A percentile compares a stretch with the other conserved stretches of the same genome.
These are phyloP conservation scores for Anas flavirostris DNA, from an alignment of 2,797 vertebrate species.

Conservation along the genomic window DNA sequence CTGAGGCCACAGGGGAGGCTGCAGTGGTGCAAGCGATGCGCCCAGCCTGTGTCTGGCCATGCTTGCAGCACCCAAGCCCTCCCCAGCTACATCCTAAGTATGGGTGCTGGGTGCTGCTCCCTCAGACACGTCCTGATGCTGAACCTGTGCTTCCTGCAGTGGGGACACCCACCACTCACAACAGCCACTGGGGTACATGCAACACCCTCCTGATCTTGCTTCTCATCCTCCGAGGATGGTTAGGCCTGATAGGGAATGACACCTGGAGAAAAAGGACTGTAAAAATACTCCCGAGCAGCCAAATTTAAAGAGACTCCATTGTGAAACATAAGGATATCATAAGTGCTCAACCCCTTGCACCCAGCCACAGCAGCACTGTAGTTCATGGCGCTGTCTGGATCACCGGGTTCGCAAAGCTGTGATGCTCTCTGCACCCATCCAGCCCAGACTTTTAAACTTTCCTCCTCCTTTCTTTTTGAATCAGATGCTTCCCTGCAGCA, in stretches of 20 bases:
- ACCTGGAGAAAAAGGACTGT: background rate
- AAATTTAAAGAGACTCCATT: background rate
- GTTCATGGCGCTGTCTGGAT: background rate
- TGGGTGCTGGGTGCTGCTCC: background rate
- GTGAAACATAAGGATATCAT: background rate
- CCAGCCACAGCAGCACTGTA: fast-evolving
- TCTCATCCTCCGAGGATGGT: background rate
- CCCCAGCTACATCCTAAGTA: background rate
- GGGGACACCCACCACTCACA: background rate
- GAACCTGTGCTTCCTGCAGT: background rate
- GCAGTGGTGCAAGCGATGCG: background rate
- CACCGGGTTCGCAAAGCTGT: background rate
- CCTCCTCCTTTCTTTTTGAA: background rate
- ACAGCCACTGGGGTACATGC: background rate
- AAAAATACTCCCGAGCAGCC: background rate
- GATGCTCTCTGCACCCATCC: background rate
- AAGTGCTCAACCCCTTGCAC: background rate
- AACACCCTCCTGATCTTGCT: background rate
- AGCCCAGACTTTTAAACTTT: background rate
- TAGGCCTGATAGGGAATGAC: background rate
- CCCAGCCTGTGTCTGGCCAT: fast-evolving
- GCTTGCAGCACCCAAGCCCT: background rate
- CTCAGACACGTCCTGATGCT: background rate
- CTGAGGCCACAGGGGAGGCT: background rate
- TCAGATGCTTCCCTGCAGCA: background rate